Evolutionary conservation across 2,888 invertebrate genomes (phyloP), one percentile per base, ranked within the genome.

Genomic region (Drosophila pullipes): DNA sequence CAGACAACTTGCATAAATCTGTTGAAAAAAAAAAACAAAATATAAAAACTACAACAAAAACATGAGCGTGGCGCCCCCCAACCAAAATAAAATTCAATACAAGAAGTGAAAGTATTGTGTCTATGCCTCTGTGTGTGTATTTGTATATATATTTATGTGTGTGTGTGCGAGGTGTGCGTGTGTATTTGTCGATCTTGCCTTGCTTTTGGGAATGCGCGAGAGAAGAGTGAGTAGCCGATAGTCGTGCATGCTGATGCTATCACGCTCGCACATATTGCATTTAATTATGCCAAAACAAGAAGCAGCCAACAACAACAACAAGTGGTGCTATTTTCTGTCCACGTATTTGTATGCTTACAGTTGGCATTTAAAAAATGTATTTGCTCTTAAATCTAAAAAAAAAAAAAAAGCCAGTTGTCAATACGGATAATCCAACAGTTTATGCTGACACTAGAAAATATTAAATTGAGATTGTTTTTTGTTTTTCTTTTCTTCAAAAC

Each of bases 101-200:
- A 89, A 90, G 90, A 87, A 87, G 87, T 87, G 87, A 87, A 87
- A 87, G 87, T 87, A 87, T 90, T 83, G 76, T 86, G 70, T 75
- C 52, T 62, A 35, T 52, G 60, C 49, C 33, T 69, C 59, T 59
- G 30, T 54, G 22, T 60, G 7, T 71, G 44, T 73, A n/a, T 39
- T 39, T 39, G 33, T n/a, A 44, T 44, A 22, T 13, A 11, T 22
- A 44, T 22, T 2, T 44, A 11, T n/a, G 3, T 22, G 13, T n/a
- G 4, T 13, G 22, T 22, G 13, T 16, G 7, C 7, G 22, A 22
- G 22, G 33, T 55, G 52, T 52, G 60, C 54, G 41, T 55, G 35
- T 61, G 53, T 69, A 73, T 59, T 78, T 81, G 72, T 63, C 73
- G 90, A 85, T 90, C 89, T 82, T 88, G 71, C 74, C 69, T 82